Conservation (phyloP, 2,113 vertebrate species). For the Illadopsis cleaveri region DNA sequence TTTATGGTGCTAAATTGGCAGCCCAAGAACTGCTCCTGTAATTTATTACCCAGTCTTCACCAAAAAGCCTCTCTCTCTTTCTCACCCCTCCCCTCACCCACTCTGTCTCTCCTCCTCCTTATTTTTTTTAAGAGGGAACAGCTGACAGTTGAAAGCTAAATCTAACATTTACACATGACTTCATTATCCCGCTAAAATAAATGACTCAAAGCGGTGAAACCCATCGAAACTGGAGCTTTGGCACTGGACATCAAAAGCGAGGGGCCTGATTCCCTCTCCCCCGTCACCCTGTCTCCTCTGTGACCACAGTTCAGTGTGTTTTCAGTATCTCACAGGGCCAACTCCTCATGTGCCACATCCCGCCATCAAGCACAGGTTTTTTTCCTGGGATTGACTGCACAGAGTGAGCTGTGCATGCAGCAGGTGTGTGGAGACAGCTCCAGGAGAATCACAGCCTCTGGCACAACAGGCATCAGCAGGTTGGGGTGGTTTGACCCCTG, state of each 20-base stretch:
- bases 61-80: slow-evolving; percentile 33
- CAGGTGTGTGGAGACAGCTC: not conserved
- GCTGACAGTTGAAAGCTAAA: slow-evolving; percentile 57
- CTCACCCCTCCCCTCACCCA: not conserved
- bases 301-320: not conserved
- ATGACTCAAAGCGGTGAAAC: not conserved
- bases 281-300: not conserved
- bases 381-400: not conserved
- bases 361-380: not conserved
- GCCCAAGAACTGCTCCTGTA: slow-evolving; percentile 71
- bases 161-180: slow-evolving; percentile 51
- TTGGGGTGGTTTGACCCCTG: not conserved
- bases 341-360: not conserved
- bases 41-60: slow-evolving; percentile 76
- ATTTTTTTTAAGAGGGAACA: slow-evolving; percentile 34
- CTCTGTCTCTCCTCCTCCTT: not conserved
- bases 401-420: not conserved
- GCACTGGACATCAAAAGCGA: not conserved
- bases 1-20: slow-evolving; percentile 80
- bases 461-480: not conserved
- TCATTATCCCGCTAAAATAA: slow-evolving; percentile 48
- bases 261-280: not conserved
- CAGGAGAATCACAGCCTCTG: not conserved
- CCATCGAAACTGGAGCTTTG: not conserved
- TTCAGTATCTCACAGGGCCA: not conserved